Percentiles rank a stretch among this genome's conserved stretches.
These are phyloP conservation scores for Spialia ferax DNA, from an alignment of 2,888 invertebrate genomes.

Conservation along the genomic window DNA sequence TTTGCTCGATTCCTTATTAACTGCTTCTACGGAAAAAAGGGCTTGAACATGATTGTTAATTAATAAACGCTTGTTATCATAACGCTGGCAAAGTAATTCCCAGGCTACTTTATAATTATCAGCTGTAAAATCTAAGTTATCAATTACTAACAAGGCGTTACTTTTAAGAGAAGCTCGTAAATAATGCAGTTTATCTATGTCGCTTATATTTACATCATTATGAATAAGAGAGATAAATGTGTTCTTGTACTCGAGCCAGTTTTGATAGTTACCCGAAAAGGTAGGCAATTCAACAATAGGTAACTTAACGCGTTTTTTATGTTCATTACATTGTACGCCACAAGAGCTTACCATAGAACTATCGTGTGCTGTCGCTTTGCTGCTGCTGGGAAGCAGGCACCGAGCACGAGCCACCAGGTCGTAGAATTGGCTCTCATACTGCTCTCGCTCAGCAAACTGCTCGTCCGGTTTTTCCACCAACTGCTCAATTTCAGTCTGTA, in stretches of 20 bases:
- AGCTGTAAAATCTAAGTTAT: background rate
- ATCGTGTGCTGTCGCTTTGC: background rate
- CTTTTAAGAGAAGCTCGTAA: background rate
- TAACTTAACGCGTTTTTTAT: conserved; percentile 20
- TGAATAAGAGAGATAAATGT: background rate
- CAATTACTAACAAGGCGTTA: background rate
- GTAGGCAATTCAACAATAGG: conserved; percentile 22
- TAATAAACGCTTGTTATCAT: conserved; percentile 1
- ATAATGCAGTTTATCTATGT: conserved; percentile 4
- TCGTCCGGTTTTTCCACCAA: conserved; percentile 36
- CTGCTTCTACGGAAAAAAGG: background rate
- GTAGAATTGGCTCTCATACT: conserved; percentile 37
- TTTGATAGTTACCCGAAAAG: background rate
- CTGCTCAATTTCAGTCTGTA: conserved; percentile 41
- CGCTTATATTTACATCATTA: background rate
- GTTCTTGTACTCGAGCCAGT: conserved; percentile 1
- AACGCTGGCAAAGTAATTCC: background rate
- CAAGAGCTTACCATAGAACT: conserved; percentile 13
- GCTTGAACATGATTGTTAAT: background rate
- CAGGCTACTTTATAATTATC: background rate
- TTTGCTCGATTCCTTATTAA: background rate
- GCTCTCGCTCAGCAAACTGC: conserved; percentile 36
- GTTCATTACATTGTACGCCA: conserved; percentile 9
- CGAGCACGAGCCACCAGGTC: conserved; percentile 32
- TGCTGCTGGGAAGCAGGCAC: conserved; percentile 10